A percentile compares a stretch with the other conserved stretches of the same genome.
phyloP scores from a whole-genome alignment of 2,888 invertebrate species.

The Drosophila helvetica region DNA sequence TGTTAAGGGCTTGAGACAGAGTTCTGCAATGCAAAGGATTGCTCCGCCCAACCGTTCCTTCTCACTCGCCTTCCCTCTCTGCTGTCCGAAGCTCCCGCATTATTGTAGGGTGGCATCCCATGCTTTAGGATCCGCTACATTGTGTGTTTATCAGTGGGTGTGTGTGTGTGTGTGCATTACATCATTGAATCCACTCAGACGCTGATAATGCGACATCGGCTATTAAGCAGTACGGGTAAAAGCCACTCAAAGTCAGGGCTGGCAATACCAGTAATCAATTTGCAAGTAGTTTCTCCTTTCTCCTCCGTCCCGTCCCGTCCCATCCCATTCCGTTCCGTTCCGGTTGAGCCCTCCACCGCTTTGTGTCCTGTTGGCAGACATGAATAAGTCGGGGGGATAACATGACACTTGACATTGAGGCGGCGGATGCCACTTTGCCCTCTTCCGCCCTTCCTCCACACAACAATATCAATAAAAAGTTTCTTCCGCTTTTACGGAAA shows the following conservation, averaged over 20 bases:
- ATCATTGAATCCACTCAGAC: conserved; percentile 17
- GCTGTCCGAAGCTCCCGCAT: too few species aligned
- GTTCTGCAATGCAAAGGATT: too few species aligned
- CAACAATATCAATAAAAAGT: conserved; percentile 78
- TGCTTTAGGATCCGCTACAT: too few species aligned
- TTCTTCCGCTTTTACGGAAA: conserved; percentile 60
- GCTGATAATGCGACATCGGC: conserved; percentile 60
- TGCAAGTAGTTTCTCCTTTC: conserved; percentile 56
- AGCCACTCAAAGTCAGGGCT: conserved; percentile 61
- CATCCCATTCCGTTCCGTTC: conserved; percentile 14
- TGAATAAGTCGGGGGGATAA: conserved; percentile 64
- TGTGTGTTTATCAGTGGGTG: conserved; percentile 12
- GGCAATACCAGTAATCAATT: conserved; percentile 72
- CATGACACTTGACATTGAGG: conserved; percentile 75
- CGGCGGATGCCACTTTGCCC: too few species aligned
- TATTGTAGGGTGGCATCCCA: too few species aligned
- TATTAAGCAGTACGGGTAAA: conserved; percentile 62
- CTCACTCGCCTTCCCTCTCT: too few species aligned
- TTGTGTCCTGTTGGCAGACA: conserved; percentile 47
- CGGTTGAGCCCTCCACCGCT: conserved; percentile 25
- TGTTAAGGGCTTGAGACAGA: too few species aligned
- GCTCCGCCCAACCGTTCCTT: too few species aligned
- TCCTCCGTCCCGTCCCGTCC: conserved; percentile 4
- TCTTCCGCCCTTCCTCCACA: conserved; percentile 24
- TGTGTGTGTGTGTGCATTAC: conserved; percentile 19